These are phyloP conservation scores for Exaiptasia diaphana DNA, from an alignment of 64 coral and sea anemone species.

Conservation along the genomic window DNA sequence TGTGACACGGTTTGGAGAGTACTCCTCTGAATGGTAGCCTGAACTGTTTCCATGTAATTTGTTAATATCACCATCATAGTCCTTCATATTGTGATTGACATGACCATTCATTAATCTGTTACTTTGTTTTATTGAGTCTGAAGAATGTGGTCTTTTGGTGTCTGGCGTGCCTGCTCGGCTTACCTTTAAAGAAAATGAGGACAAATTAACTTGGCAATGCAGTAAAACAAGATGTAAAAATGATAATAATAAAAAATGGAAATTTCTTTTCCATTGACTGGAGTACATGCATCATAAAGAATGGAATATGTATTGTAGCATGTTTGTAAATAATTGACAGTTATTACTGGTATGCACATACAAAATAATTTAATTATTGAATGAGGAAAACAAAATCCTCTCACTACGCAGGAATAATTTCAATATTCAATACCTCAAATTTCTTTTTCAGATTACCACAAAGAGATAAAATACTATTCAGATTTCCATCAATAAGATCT, in stretches of 20 bases:
- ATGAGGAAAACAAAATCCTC: too few species aligned
- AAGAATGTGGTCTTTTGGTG: slow-evolving; percentile 51
- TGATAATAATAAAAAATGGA: neutral
- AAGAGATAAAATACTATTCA: slow-evolving; percentile 76
- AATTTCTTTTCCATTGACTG: too few species aligned
- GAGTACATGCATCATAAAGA: too few species aligned
- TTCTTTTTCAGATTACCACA: slow-evolving; percentile 66
- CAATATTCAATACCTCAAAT: slow-evolving; percentile 73
- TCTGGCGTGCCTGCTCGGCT: slow-evolving; percentile 41
- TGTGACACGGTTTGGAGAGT: slow-evolving; percentile 38
- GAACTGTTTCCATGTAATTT: slow-evolving; percentile 81
- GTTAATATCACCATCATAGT: slow-evolving; percentile 27
- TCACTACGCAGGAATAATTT: too few species aligned
- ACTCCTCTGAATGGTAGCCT: slow-evolving; percentile 92
- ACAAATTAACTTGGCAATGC: neutral
- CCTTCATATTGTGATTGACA: slow-evolving; percentile 13
- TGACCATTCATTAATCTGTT: slow-evolving; percentile 50
- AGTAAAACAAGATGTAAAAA: neutral
- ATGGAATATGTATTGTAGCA: too few species aligned
- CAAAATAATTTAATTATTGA: too few species aligned
- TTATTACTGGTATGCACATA: too few species aligned
- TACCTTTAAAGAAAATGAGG: neutral
- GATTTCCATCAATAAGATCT: slow-evolving; percentile 96
- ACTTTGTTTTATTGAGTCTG: slow-evolving; percentile 53
- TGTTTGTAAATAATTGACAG: too few species aligned